A percentile compares a stretch with the other conserved stretches of the same genome.
Conservation (phyloP, 2,888 invertebrate genomes). For the Brachynemurus nebulosus region DNA sequence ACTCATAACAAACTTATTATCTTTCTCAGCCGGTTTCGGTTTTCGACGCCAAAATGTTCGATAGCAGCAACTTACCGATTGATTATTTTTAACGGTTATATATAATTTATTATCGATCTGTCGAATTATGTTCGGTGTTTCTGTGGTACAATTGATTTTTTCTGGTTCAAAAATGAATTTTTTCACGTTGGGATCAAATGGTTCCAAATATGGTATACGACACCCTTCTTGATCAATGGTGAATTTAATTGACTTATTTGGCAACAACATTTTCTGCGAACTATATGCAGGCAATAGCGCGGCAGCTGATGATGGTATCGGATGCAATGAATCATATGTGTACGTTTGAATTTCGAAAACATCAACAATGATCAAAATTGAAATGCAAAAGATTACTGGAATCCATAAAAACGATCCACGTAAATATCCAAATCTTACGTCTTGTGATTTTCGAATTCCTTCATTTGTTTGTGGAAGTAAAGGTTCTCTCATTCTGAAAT, state of each 20-base stretch:
- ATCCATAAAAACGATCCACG: slow-evolving; percentile 6
- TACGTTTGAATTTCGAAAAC: slow-evolving; percentile 6
- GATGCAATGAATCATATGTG: background rate
- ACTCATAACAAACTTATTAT: slow-evolving; percentile 35
- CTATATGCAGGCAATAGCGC: background rate
- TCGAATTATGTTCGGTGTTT: slow-evolving; percentile 25
- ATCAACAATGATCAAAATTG: slow-evolving; percentile 6
- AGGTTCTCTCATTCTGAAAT: slow-evolving; percentile 6
- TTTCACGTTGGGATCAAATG: slow-evolving; percentile 41
- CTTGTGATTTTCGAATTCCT: background rate
- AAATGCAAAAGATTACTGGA: background rate
- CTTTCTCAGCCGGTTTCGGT: slow-evolving; percentile 33
- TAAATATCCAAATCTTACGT: background rate
- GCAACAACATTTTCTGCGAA: too few relatives aligned
- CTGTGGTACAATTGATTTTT: slow-evolving; percentile 37
- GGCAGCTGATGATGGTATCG: background rate
- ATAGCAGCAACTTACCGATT: slow-evolving; percentile 41
- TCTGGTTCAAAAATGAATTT: slow-evolving; percentile 38
- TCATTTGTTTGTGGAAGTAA: background rate
- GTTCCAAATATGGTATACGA: slow-evolving; percentile 47
- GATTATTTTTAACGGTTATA: background rate
- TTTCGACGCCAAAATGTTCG: slow-evolving; percentile 40
- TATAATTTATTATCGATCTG: slow-evolving; percentile 43
- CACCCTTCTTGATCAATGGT: slow-evolving; percentile 34
- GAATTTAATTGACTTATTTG: background rate